phyloP scores from a whole-genome alignment of 2,113 vertebrate genomes.

The Lethenteron camtschaticum region DNA sequence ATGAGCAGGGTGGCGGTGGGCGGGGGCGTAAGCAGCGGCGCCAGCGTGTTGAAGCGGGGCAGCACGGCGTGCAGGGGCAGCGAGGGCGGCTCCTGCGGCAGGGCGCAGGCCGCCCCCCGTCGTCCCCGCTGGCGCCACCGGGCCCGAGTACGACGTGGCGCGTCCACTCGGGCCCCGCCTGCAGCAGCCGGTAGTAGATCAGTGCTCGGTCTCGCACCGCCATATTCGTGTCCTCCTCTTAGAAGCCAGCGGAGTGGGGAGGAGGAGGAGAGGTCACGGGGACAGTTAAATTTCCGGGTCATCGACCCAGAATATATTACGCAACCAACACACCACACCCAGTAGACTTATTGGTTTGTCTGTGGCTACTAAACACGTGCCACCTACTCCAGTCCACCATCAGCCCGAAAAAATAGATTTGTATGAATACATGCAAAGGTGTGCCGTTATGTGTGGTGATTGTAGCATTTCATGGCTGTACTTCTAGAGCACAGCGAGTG shows the following conservation, averaged over 20 bases:
- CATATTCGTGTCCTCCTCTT: slow-evolving; percentile 79
- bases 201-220: slow-evolving; percentile 56
- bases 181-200: slow-evolving; percentile 69
- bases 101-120: slow-evolving; percentile 40
- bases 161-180: slow-evolving; percentile 37
- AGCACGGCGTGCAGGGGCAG: slow-evolving; percentile 44
- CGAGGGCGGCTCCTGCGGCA: too few relatives aligned
- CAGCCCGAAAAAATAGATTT: too few relatives aligned
- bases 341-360: neutral
- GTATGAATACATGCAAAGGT: too few relatives aligned
- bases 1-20: slow-evolving; percentile 19
- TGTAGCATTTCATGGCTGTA: too few relatives aligned
- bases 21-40: slow-evolving; percentile 28
- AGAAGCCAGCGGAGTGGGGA: slow-evolving; percentile 11
- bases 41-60: slow-evolving; percentile 49
- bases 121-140: slow-evolving; percentile 53
- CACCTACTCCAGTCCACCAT: too few relatives aligned
- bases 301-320: neutral
- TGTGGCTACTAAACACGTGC: neutral
- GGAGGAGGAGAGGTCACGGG: neutral
- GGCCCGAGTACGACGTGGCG: slow-evolving; percentile 41
- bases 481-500: too few relatives aligned
- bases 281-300: too few relatives aligned
- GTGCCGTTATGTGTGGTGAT: too few relatives aligned
- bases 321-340: neutral